These are phyloP conservation scores for Poicephalus gulielmi DNA, from an alignment of 2,113 vertebrate species.

Conservation along the genomic window DNA sequence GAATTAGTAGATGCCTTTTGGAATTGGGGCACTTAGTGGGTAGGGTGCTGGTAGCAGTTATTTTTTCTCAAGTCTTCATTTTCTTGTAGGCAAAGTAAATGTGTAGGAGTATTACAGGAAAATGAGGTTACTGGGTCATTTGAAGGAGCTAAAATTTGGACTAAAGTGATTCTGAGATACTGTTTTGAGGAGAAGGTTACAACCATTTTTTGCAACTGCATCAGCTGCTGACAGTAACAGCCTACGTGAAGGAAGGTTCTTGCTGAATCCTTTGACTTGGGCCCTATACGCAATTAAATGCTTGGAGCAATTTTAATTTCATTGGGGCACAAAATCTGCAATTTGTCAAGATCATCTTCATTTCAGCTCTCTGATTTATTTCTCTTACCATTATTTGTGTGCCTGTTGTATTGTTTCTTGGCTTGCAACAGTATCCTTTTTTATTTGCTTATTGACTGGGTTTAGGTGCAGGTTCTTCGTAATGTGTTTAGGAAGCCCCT, in stretches of 20 bases:
- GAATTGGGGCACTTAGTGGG: background rate
- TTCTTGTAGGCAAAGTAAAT: background rate
- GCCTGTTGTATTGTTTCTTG: background rate
- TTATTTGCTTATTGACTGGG: background rate
- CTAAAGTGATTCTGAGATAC: background rate
- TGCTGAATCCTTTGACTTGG: background rate
- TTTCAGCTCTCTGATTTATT: background rate
- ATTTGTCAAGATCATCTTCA: background rate
- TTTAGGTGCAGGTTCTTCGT: background rate
- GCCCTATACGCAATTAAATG: background rate
- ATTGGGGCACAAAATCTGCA: background rate
- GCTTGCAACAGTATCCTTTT: background rate
- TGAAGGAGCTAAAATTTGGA: background rate
- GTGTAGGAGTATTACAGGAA: background rate
- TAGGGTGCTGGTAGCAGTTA: background rate
- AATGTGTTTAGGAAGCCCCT: background rate
- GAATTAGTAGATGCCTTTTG: background rate
- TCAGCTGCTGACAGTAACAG: background rate
- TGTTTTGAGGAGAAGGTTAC: background rate
- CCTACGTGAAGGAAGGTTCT: background rate
- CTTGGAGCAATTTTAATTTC: conserved; percentile 3
- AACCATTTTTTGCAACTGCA: background rate
- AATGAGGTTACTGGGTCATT: background rate
- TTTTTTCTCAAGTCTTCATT: background rate
- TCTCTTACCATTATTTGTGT: background rate